Evolutionary conservation across 2,888 invertebrate genomes (phyloP).

Genomic region (Shargacucullia verbasci): DNA sequence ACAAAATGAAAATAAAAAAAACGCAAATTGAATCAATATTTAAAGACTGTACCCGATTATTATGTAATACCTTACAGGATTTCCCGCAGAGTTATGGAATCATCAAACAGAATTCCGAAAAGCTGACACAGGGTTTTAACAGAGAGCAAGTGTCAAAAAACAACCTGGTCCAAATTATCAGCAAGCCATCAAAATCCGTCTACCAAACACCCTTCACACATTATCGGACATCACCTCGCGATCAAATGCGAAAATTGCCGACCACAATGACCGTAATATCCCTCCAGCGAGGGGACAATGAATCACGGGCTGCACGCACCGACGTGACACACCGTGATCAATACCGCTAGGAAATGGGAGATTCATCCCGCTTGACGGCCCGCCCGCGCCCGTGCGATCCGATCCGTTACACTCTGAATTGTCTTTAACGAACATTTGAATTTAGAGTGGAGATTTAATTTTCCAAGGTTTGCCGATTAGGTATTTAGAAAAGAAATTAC

Average conservation of each 20-base stretch:
- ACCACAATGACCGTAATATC: conserved; percentile 42
- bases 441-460: conserved; percentile 46
- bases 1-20: too few species aligned
- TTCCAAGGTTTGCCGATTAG: conserved; percentile 34
- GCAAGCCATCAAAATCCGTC: neutral
- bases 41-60: too few species aligned
- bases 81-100: too few species aligned
- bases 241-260: conserved; percentile 28
- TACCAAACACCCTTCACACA: conserved; percentile 33
- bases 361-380: conserved; percentile 42
- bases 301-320: conserved; percentile 48
- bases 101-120: too few species aligned
- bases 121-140: neutral
- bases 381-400: conserved; percentile 23
- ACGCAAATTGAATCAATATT: too few species aligned
- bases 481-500: conserved; percentile 4
- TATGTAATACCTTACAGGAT: too few species aligned
- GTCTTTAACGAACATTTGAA: conserved; percentile 48
- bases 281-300: conserved; percentile 35
- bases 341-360: conserved; percentile 45
- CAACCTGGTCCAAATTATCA: neutral
- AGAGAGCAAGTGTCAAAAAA: neutral
- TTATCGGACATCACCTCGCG: conserved; percentile 27
- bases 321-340: conserved; percentile 44
- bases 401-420: conserved; percentile 39